Conservation (phyloP, 2,797 vertebrate species). For the Tragopan temminckii region DNA sequence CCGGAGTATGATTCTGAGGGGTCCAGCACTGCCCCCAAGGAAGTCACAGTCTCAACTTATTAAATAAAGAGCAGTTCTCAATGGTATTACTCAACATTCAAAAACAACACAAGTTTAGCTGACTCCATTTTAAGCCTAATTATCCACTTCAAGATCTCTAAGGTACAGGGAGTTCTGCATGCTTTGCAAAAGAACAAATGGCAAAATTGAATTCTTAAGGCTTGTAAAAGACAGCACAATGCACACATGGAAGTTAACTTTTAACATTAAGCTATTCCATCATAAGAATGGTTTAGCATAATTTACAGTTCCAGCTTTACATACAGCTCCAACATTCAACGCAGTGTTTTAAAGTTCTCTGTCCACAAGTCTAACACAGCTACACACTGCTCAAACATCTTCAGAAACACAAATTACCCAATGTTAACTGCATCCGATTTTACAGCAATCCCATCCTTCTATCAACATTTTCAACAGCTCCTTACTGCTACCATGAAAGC, state of each 20-base stretch:
- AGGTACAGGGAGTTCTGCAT: background rate
- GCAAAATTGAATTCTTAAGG: background rate
- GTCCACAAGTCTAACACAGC: background rate
- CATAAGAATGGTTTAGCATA: background rate
- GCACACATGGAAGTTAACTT: background rate
- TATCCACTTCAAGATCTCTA: background rate
- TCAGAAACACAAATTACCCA: background rate
- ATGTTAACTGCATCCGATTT: background rate
- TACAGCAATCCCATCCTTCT: background rate
- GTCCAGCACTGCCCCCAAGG: background rate
- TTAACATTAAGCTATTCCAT: background rate
- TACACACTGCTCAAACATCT: background rate
- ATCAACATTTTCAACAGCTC: background rate
- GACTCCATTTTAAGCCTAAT: constrained; percentile 14
- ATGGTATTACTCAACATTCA: background rate
- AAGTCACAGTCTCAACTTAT: background rate
- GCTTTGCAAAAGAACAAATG: background rate
- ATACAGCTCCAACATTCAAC: background rate
- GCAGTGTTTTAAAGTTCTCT: background rate
- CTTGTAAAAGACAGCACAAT: background rate
- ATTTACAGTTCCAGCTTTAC: background rate
- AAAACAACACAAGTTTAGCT: background rate
- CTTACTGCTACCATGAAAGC: background rate
- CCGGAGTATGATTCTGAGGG: background rate
- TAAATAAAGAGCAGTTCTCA: background rate